Evolutionary conservation across 2,797 vertebrate species (phyloP), one percentile per base, ranked within the genome.

Genomic region (Gymnocypris eckloni): DNA sequence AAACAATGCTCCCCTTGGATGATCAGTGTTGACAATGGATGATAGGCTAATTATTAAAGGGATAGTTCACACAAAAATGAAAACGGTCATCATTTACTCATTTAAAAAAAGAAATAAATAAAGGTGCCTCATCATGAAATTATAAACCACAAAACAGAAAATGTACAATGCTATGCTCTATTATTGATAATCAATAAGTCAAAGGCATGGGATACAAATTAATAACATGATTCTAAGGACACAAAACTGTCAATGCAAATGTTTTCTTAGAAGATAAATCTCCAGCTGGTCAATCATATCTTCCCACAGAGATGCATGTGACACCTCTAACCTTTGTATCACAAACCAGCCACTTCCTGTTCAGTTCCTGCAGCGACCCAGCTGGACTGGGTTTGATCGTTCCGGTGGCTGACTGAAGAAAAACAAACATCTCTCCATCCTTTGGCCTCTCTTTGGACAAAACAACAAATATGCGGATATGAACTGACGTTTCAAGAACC

Each of bases 281-380:
- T 81, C 77, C 93, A 94, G 93, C 93, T 94, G 93, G 92, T 86
- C 89, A 90, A 82, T 81, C 73, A 90, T 79, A 87, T 84, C 92
- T 93, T 95, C 94, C 91, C 92, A 94, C 89, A 93, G 87, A 93
- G 90, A 84, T 87, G 79, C 90, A 85, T 85, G 72, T 86, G 33
- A 81, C 90, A 91, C 91, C 91, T 88, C 78, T 89, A 92, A 92
- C 90, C 86, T 92, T 83, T 77, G 85, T 81, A 75, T 88, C 90
- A 67, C 83, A 85, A 91, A 86, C 78, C 88, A 89, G 92, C 91
- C 93, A 87, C 94, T 94, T 95, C 95, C 95, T 94, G 93, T 85
- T 87, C 86, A 72, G 52, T 37, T 90, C 87, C 90, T 80, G 43
- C 73, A 86, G 84, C 56, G 82, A 56, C 78, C 59, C 80, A 92